These are phyloP conservation scores for Lepetodrilus schrolli DNA, from an alignment of 2,888 invertebrate species.

Conservation along the genomic window DNA sequence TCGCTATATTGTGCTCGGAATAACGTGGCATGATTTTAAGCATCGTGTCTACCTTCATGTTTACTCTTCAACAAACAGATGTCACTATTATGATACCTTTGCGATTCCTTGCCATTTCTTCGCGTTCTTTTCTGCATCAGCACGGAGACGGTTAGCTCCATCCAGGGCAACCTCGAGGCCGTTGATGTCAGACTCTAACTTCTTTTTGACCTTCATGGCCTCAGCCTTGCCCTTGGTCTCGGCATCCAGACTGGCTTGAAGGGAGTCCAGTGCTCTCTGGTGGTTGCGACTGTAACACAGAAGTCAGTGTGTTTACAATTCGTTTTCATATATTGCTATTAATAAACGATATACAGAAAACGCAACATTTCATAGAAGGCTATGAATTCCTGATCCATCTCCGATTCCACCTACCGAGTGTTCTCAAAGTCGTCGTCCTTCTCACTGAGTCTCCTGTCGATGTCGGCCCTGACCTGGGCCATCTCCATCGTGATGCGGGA, in stretches of 20 bases:
- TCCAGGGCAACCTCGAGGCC: conserved; percentile 99
- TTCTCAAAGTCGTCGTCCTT: conserved; percentile 99
- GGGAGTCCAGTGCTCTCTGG: conserved; percentile 98
- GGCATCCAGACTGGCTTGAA: conserved; percentile 99
- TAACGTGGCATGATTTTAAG: no score
- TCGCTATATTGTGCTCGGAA: no score
- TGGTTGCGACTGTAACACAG: conserved; percentile 90
- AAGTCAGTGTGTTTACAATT: no score
- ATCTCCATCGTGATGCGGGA: conserved; percentile 95
- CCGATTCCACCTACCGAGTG: conserved; percentile 79
- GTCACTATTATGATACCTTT: no score
- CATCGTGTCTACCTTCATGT: no score
- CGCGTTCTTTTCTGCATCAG: conserved; percentile 99
- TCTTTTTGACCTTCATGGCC: conserved; percentile 99
- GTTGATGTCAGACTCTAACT: conserved; percentile 99
- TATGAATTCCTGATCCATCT: background rate
- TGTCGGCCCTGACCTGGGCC: conserved; percentile 98
- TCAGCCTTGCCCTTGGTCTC: conserved; percentile 99
- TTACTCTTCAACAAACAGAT: conserved; percentile 64
- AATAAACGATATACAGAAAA: background rate
- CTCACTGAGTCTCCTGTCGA: conserved; percentile 99
- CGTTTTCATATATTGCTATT: no score
- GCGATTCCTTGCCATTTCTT: conserved; percentile 96
- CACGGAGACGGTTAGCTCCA: conserved; percentile 98
- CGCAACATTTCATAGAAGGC: background rate